Conservation (phyloP, 2,888 invertebrate species). For the Cancer borealis region DNA sequence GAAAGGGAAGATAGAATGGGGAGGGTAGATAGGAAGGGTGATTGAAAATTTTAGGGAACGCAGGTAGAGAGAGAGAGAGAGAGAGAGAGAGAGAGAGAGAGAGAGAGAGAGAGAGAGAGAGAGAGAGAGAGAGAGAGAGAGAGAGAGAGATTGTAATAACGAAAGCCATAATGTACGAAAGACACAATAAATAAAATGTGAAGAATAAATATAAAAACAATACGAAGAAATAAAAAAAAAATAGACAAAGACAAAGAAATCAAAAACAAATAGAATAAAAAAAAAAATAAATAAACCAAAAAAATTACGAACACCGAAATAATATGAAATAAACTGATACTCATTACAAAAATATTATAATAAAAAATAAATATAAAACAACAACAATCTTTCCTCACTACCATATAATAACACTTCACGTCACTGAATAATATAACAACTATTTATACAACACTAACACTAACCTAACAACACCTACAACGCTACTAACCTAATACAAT, state of each 20-base stretch:
- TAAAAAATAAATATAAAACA: background rate
- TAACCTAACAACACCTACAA: background rate
- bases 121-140: conserved; percentile 39
- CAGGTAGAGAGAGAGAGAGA: conserved; percentile 52
- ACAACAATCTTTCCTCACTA: background rate
- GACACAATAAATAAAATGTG: background rate
- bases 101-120: conserved; percentile 42
- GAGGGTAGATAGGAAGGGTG: conserved; percentile 3
- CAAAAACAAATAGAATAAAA: background rate
- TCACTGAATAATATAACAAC: background rate
- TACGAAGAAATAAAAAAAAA: background rate
- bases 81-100: conserved; percentile 52
- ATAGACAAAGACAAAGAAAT: background rate
- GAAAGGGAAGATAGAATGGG: conserved; percentile 35
- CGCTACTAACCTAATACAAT: background rate
- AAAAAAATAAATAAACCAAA: background rate
- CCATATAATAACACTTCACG: background rate
- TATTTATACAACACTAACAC: background rate
- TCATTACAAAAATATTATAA: background rate
- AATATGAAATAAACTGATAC: background rate
- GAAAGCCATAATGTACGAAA: background rate
- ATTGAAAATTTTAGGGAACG: background rate
- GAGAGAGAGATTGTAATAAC: background rate
- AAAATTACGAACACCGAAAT: background rate
- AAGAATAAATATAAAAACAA: background rate